Conservation (phyloP, 2,797 vertebrate genomes). For the Alosa sapidissima region DNA sequence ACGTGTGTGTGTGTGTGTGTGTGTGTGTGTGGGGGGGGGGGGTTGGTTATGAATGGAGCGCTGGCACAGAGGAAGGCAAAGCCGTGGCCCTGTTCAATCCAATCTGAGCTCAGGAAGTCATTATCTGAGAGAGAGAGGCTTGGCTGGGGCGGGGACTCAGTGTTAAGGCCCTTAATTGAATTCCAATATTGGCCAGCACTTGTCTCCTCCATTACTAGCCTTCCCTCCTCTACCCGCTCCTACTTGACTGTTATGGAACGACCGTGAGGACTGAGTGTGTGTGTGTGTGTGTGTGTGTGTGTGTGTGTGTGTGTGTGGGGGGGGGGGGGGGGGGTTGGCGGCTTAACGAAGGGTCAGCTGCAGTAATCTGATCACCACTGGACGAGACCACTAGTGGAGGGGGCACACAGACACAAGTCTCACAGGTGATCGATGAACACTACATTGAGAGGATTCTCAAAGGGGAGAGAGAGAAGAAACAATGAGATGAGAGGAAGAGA, state of each 20-base stretch:
- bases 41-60: background rate
- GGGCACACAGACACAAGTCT: constrained; percentile 43
- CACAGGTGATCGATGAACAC: constrained; percentile 62
- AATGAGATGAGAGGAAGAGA: constrained; percentile 9
- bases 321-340: constrained; percentile 40
- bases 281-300: no score
- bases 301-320: no score
- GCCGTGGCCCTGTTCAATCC: constrained; percentile 32
- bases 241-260: constrained; percentile 43
- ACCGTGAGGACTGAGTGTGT: background rate
- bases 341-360: constrained; percentile 53
- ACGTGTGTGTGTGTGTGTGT: no score
- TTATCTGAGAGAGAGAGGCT: constrained; percentile 70
- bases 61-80: background rate
- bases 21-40: no score
- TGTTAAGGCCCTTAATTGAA: constrained; percentile 80
- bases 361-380: constrained; percentile 61
- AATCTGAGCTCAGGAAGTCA: constrained; percentile 74
- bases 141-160: constrained; percentile 63
- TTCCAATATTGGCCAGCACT: constrained; percentile 79
- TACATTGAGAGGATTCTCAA: background rate
- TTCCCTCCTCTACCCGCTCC: constrained; percentile 39
- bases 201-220: constrained; percentile 52
- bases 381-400: constrained; percentile 33
- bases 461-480: constrained; percentile 57